Evolutionary conservation across 1,140 invertebrate species (phyloP), one percentile per base, ranked within the genome.

Genomic region (Pseudomyrmex dendroicus): DNA sequence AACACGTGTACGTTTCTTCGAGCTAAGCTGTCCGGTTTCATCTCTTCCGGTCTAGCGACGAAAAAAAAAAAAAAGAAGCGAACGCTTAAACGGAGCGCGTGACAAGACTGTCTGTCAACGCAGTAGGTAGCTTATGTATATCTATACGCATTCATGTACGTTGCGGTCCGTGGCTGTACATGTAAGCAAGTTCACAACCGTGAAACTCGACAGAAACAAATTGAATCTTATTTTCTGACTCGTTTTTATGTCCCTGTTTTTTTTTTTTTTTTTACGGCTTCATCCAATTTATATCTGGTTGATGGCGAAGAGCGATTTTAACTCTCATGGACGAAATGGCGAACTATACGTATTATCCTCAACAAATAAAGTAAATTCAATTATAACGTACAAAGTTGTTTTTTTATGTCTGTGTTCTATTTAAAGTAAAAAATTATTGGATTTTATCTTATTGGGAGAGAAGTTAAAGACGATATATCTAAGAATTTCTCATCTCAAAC

Each of bases 181-280:
- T 59, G 20, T 20, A 22, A 5, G 17, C 56, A 35, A 20, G 44
- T 63, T 17, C 44, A 10, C 54, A 56, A 72, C 52, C 50, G 44
- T 63, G 20, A 74, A 74, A 74, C 20, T 25, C 17, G 72, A 61
- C 17, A 73, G 56, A 73, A 61, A 61, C 35, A 61, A 61, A 73
- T 61, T 73, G 35, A 17, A 61, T 61, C 12, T 61, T 61, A 12
- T 13, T 61, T 20, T 61, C 20, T 20, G 20, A 13, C 10, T 22
- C 5, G 12, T 57, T n/a, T 17, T 12, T 46, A 22, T 13, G 25
- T 5, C 35, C 35, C 17, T 44, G 20, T 20, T 15, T 5, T 3
- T 46, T 3, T 61, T 20, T 20, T 15, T 5, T 3, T 59, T 3
- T 61, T 20, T 15, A 59, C 22, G 52, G 35, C 35, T 35, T 20